Base-by-base conservation (phyloP, 2,888 invertebrate genomes). In the Thera obeliscata region DNA sequence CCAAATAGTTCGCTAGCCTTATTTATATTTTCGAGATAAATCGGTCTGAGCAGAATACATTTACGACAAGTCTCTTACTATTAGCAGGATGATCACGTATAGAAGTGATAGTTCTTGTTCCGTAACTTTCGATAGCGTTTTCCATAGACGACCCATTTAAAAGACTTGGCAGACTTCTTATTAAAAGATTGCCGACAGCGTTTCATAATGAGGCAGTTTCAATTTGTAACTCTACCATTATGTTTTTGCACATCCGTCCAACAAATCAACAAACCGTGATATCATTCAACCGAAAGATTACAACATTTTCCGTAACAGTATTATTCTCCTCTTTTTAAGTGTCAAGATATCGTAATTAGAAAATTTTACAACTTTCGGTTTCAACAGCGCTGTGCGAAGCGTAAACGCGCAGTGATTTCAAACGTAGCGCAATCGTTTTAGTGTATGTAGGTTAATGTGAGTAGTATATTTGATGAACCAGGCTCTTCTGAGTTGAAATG, bases 371-470 rank as follows among this genome's bases (percentile, higher is more conserved):
- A 82, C 85, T 87, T 86, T 91, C 87, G 78, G 83, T 92, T 91
- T 90, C 89, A 76, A 86, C 88, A 90, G 83, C 83, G 83, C 76
- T 81, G 84, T 84, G 84, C 86, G 85, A 87, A 87, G 81, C 82
- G 79, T 81, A 83, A 83, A 67, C 82, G 82, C 84, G 86, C 81
- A 83, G 84, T 86, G 82, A 82, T 84, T 90, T 85, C 85, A 86
- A 84, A 86, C 81, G 79, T 56, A 60, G 81, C 87, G 89, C 88
- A 90, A 91, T 86, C 77, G 78, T 84, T 88, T 86, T 85, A 78
- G 77, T 84, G 85, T 80, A 91, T 88, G 85, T 93, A 81, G 93
- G 92, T 90, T 91, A 92, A 91, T 89, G 87, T 83, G 83, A 86
- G 85, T 85, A 85, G 82, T 82, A 75, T 74, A 61, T 71, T 76